These are phyloP conservation scores for Cotesia typhae DNA, from an alignment of 1,140 invertebrate genomes.

Conservation along the genomic window DNA sequence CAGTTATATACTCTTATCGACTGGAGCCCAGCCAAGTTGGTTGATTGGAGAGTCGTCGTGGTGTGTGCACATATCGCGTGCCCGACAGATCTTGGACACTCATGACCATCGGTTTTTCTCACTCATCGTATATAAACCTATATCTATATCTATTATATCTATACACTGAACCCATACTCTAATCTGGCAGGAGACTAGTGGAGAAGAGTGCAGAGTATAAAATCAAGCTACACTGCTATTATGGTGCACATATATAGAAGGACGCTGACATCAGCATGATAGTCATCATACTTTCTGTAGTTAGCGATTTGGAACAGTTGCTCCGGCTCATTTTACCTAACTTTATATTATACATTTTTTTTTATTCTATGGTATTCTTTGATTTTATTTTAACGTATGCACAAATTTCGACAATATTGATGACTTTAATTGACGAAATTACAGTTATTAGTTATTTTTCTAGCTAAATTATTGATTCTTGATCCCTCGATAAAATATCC, in stretches of 20 bases:
- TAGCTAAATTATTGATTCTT: too few relatives aligned
- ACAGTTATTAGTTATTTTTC: too few relatives aligned
- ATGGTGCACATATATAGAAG: too few relatives aligned
- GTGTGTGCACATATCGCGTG: conserved; percentile 30
- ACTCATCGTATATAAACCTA: conserved; percentile 14
- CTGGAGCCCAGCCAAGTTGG: conserved; percentile 40
- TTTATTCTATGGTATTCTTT: too few relatives aligned
- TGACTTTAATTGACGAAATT: too few relatives aligned
- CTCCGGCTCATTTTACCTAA: not conserved
- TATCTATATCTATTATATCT: not conserved
- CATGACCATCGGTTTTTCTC: conserved; percentile 32
- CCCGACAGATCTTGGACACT: conserved; percentile 36
- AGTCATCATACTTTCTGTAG: conserved; percentile 33
- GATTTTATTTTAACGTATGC: too few relatives aligned
- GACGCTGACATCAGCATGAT: conserved; percentile 39
- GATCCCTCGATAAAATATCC: too few relatives aligned
- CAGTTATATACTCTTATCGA: conserved; percentile 12
- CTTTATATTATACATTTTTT: too few relatives aligned
- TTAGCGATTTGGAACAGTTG: conserved; percentile 33
- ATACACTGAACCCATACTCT: not conserved
- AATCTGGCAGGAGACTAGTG: not conserved
- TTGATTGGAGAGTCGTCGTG: conserved; percentile 34
- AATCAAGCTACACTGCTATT: too few relatives aligned
- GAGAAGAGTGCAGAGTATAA: too few relatives aligned
- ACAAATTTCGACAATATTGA: too few relatives aligned